These are phyloP conservation scores for Steinernema feltiae DNA, from an alignment of 1,140 invertebrate species.

Conservation along the genomic window DNA sequence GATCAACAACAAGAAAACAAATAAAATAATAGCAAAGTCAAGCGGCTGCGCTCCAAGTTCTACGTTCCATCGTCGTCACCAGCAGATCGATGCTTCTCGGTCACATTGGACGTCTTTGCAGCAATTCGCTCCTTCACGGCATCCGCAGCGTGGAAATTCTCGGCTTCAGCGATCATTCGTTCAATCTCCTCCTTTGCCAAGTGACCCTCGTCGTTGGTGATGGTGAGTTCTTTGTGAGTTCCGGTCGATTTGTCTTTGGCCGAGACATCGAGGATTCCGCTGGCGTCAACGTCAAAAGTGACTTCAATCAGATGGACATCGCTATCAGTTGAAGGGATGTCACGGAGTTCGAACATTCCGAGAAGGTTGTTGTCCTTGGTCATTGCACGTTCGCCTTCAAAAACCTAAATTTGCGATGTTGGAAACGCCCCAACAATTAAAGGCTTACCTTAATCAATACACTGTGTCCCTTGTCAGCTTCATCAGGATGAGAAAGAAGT, in stretches of 20 bases:
- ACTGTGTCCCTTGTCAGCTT: constrained; percentile 91
- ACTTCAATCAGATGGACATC: constrained; percentile 66
- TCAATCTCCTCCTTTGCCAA: constrained; percentile 93
- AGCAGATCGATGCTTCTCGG: too few species aligned
- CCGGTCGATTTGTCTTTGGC: constrained; percentile 71
- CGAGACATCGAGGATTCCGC: constrained; percentile 60
- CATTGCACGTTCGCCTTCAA: constrained; percentile 66
- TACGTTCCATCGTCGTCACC: too few species aligned
- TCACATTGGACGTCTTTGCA: too few species aligned
- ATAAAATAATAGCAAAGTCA: too few species aligned
- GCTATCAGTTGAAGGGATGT: constrained; percentile 65
- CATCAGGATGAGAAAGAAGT: too few species aligned
- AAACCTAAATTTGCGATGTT: too few species aligned
- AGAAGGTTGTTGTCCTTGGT: constrained; percentile 65
- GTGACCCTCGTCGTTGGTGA: constrained; percentile 90
- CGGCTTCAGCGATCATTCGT: constrained; percentile 91
- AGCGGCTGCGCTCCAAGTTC: too few species aligned
- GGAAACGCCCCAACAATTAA: too few species aligned
- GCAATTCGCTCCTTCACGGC: constrained; percentile 78
- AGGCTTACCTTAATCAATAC: constrained; percentile 71
- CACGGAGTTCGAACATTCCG: constrained; percentile 65
- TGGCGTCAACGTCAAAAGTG: constrained; percentile 67
- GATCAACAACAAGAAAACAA: too few species aligned
- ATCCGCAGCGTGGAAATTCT: constrained; percentile 83
- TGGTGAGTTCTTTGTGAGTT: constrained; percentile 87